Evolutionary conservation across 2,797 vertebrate species (phyloP), one percentile per base, ranked within the genome.

Genomic region (Melopsittacus undulatus): DNA sequence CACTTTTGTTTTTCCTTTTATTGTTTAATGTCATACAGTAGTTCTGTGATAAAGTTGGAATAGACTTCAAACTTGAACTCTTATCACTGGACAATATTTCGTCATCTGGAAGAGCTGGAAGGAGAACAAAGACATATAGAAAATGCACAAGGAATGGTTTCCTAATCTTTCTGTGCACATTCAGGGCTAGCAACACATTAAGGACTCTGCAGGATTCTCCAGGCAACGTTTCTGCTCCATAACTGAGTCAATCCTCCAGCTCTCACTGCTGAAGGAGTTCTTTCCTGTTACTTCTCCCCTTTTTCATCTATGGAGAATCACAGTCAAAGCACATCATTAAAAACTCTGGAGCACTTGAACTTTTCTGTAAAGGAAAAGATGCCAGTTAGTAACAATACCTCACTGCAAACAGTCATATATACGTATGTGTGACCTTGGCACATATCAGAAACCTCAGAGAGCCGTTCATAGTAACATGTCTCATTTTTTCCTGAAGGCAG

Each of bases 401-500:
- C 19, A 48, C 3, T 1, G 0, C 66, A 89, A 89, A 67, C 17
- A 68, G 54, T 46, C 42, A 15, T 38, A 24, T 23, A 30, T 23
- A 34, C 1, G 0, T 63, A 20, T 20, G 27, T 80, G 57, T 78
- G 89, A 70, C 83, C 90, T 91, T 3, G 2, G 48, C 38, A 27
- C 17, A 9, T 54, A 83, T 78, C 54, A 51, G 77, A 78, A 94
- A 82, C 10, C 36, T 91, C 69, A 86, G 82, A 92, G 81, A 90
- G 23, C n/a, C 1, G 0, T 75, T 93, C 59, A 20, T 18, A 81
- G 43, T 56, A 90, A 76, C 11, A 20, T 29, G 48, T 90, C 69
- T 86, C 46, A 34, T 83, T 84, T 95, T 95, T 92, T 84, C 59
- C 67, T 86, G n/a, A 56, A 83, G 29, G 32, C 62, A 79, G 54